Evolutionary conservation across 2,113 vertebrate genomes (phyloP), one percentile per base, ranked within the genome.

Genomic region (Silurus glanis): DNA sequence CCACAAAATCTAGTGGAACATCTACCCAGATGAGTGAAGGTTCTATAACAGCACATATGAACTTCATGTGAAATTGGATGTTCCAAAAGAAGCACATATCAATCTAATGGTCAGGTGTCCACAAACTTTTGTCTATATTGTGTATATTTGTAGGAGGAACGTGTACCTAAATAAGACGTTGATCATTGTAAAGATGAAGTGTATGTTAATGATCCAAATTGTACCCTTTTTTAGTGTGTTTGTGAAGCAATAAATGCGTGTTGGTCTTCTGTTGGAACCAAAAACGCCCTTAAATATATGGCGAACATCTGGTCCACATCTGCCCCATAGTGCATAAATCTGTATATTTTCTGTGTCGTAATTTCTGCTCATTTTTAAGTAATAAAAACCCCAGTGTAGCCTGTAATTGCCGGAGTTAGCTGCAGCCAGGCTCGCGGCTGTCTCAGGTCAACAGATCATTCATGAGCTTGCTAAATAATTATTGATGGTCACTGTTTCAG

Each of bases 261-360:
- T 67, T 49, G 23, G 37, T 49, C 17, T 80, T 80, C 16, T 58
- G 25, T 16, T 4, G 76, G 13, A 80, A 37, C n/a, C 16, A 59
- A 59, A 25, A 80, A 59, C 21, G 25, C 21, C 25, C 59, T 82
- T 61, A 61, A 80, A 45, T 25, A 62, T 81, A 45, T 51, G 80
- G 37, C 58, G 0, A 28, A 64, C 37, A 81, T 81, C 80, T 64
- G 80, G 80, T 25, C 59, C 47, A 53, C 80, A 82, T 82, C 80
- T 82, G 80, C 7, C 23, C 0, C 3, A 23, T 47, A 67, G 23
- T 0, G 19, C 21, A 45, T 17, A 80, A 16, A 59, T 82, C 59
- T 82, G 5, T 62, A 47, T 12, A 14, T 62, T 21, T 61, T 49
- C 21, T 80, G 78, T 10, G 19, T 80, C 16, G 23, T 58, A 56